phyloP scores from a whole-genome alignment of 2,888 invertebrate species.

The Pseudococcus viburni region DNA sequence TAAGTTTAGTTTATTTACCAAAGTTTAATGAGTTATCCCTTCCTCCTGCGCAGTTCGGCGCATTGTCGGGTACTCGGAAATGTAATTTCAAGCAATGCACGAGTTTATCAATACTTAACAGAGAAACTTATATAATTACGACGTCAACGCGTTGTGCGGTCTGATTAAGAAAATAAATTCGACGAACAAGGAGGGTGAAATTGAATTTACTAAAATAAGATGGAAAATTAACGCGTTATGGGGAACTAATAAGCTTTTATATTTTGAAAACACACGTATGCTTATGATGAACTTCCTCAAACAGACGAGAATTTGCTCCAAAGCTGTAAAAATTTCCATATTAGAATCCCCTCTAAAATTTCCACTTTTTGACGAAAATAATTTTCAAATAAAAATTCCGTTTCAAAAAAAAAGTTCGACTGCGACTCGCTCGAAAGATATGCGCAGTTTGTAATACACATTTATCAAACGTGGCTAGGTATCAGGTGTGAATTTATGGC shows the following conservation, averaged over 20 bases:
- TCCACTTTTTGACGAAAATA: not conserved
- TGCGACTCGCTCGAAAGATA: not conserved
- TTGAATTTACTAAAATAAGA: not conserved
- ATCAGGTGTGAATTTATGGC: conserved; percentile 4
- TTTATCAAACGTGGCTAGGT: not conserved
- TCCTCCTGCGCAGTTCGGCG: not conserved
- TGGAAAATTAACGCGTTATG: conserved; percentile 29
- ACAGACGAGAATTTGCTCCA: not conserved
- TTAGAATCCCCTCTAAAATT: not conserved
- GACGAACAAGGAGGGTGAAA: not conserved
- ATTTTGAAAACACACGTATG: not conserved
- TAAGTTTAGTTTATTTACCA: conserved; percentile 11
- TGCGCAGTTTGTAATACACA: not conserved
- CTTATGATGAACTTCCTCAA: not conserved
- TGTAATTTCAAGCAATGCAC: conserved; percentile 33
- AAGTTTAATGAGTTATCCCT: conserved; percentile 37
- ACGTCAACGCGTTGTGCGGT: not conserved
- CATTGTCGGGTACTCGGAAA: not conserved
- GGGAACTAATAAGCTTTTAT: not conserved
- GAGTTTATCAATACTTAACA: conserved; percentile 37
- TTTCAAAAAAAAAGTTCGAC: not conserved
- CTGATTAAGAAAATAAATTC: conserved; percentile 34
- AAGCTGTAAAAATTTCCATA: too few relatives aligned
- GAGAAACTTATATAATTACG: conserved; percentile 36
- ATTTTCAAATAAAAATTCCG: not conserved